Base-by-base conservation (phyloP, 2,113 vertebrate genomes). In the Piaya cayana region DNA sequence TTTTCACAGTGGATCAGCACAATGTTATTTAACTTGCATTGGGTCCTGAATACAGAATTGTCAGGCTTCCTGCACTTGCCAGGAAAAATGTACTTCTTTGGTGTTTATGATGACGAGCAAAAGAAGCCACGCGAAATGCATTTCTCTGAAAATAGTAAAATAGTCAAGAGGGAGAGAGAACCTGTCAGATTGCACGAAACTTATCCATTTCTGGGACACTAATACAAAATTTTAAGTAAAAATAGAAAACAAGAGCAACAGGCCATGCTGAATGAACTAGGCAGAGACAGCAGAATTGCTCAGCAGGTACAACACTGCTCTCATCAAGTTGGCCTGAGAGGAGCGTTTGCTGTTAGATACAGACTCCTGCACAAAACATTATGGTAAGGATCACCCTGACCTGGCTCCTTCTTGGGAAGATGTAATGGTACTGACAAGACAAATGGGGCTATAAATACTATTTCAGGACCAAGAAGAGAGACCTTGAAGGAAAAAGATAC, bases 311-410 rank as follows among this genome's bases (percentile, higher is more conserved):
- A 0, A 39, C 42, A 27, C 25, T 18, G 21, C 60, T 88, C 50
- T 59, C 42, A 53, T 68, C 82, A 77, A 11, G 82, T 59, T 90
- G 71, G 64, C 50, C 72, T 2, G 1, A 78, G 37, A 90, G 53
- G 36, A 86, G 25, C 34, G 55, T 85, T 95, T 92, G 72, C 85
- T 93, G 22, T 85, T 78, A 80, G 47, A 68, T 77, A 36, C 37
- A 90, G 85, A 72, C 30, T 79, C 45, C 62, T 94, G 86, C 86
- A 93, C 91, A 91, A 95, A 96, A 93, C 82, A 49, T 76, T 49
- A 80, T 82, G 62, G 49, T 65, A 82, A 92, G 53, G 72, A 96
- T 72, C 88, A 55, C 74, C 90, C 80, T 94, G 77, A 91, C 72
- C 39, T 68, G 65, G 11, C 53, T 95, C 36, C 45, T 83, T 74